These are phyloP conservation scores for Ischnus inquisitorius DNA, from an alignment of 2,888 invertebrate genomes.

Conservation along the genomic window DNA sequence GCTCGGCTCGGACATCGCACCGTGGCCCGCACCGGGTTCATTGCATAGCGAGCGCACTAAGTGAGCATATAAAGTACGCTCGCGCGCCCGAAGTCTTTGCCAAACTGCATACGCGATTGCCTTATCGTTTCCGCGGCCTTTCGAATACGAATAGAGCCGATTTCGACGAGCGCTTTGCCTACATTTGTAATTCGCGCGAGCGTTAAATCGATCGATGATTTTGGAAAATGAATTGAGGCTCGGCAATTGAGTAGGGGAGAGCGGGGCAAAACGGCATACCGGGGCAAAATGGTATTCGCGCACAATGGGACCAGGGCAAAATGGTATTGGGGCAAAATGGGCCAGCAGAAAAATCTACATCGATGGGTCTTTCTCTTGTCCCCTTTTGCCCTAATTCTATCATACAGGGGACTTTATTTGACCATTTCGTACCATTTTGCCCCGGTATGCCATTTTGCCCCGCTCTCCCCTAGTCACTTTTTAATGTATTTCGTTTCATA, in stretches of 20 bases:
- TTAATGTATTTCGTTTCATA: too few relatives aligned
- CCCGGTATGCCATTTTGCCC: too few relatives aligned
- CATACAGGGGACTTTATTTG: too few relatives aligned
- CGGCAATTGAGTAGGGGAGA: too few relatives aligned
- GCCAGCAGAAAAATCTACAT: neutral
- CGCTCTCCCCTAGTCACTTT: too few relatives aligned
- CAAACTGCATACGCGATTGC: constrained; percentile 46
- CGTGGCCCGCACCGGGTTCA: constrained; percentile 50
- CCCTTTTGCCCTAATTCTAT: too few relatives aligned
- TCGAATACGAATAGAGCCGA: constrained; percentile 33
- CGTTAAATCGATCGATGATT: neutral
- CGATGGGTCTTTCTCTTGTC: too few relatives aligned
- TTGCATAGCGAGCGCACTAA: constrained; percentile 56
- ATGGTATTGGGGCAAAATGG: too few relatives aligned
- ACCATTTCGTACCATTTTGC: too few relatives aligned
- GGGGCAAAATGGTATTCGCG: too few relatives aligned
- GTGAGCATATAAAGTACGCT: constrained; percentile 23
- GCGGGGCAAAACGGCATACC: too few relatives aligned
- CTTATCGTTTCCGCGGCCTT: constrained; percentile 30
- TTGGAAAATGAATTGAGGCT: neutral
- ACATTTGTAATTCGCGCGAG: neutral
- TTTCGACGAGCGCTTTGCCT: neutral
- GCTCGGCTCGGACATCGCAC: constrained; percentile 58
- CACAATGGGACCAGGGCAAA: too few relatives aligned
- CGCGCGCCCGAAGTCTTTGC: constrained; percentile 9